Evolutionary conservation across 2,888 invertebrate genomes (phyloP).

Genomic region (Drosophila kanekoi): DNA sequence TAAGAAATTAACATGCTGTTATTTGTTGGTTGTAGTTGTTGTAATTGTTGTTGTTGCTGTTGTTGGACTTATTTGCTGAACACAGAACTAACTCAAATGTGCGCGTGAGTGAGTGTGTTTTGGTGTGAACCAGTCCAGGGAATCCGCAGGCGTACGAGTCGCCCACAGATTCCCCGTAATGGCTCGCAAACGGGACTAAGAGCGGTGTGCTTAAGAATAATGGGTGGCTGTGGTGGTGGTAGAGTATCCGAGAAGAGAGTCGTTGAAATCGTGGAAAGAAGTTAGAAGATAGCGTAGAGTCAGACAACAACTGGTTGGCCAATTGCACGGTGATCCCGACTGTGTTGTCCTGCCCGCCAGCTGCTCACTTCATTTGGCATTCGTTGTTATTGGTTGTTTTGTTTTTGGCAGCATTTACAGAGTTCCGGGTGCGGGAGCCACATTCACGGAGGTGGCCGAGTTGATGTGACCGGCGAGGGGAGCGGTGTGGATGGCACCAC

Average conservation of each 20-base stretch:
- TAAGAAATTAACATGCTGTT: constrained; percentile 75
- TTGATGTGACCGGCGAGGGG: constrained; percentile 84
- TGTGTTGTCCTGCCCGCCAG: constrained; percentile 24
- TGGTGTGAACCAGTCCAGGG: constrained; percentile 11
- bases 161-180: no score
- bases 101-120: constrained; percentile 52
- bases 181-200: constrained; percentile 64
- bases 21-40: constrained; percentile 75
- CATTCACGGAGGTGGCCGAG: constrained; percentile 83
- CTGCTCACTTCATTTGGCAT: constrained; percentile 58
- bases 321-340: constrained; percentile 17
- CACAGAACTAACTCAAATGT: constrained; percentile 61
- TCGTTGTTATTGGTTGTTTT: constrained; percentile 3
- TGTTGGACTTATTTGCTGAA: constrained; percentile 78
- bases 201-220: constrained; percentile 73
- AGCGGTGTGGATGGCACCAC: constrained; percentile 84
- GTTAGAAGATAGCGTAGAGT: constrained; percentile 25
- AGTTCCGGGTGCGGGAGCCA: constrained; percentile 84
- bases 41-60: constrained; percentile 74
- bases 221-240: constrained; percentile 49
- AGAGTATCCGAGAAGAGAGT: constrained; percentile 68
- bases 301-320: constrained; percentile 42
- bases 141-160: not conserved
- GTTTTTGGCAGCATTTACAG: constrained; percentile 51
- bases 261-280: constrained; percentile 59